Percentiles rank a stretch among this genome's conserved stretches.
phyloP scores from a whole-genome alignment of 1,140 invertebrate species.

The Saccostrea glomerata region DNA sequence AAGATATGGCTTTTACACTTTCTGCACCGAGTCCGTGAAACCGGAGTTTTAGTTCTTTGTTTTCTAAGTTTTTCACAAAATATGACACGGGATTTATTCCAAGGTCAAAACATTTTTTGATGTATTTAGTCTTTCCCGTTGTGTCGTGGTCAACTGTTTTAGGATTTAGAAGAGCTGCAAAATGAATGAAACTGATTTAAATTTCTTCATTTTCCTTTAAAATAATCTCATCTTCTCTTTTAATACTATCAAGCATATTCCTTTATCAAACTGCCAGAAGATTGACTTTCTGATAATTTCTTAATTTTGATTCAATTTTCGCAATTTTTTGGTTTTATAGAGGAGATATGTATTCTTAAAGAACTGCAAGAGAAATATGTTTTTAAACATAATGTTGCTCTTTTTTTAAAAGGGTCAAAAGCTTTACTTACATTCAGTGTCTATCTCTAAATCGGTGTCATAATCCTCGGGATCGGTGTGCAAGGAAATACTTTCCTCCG shows the following conservation, averaged over 20 bases:
- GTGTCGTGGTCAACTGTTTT: constrained; percentile 64
- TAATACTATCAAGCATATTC: no score
- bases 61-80: constrained; percentile 70
- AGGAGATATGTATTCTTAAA: no score
- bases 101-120: constrained; percentile 67
- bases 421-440: constrained; percentile 65
- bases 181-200: not conserved
- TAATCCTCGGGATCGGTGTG: constrained; percentile 65
- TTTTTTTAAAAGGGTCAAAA: not conserved
- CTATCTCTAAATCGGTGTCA: constrained; percentile 69
- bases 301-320: no score
- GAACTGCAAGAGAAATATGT: not conserved
- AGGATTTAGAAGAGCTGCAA: constrained; percentile 66
- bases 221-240: no score
- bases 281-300: no score
- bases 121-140: constrained; percentile 67
- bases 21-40: constrained; percentile 73
- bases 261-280: no score
- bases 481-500: constrained; percentile 46
- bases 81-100: constrained; percentile 68
- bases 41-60: constrained; percentile 70
- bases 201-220: no score
- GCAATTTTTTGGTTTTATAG: no score
- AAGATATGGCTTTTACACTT: constrained; percentile 72
- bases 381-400: not conserved